phyloP scores from a whole-genome alignment of 2,797 vertebrate genomes.

The Molossus molossus region DNA sequence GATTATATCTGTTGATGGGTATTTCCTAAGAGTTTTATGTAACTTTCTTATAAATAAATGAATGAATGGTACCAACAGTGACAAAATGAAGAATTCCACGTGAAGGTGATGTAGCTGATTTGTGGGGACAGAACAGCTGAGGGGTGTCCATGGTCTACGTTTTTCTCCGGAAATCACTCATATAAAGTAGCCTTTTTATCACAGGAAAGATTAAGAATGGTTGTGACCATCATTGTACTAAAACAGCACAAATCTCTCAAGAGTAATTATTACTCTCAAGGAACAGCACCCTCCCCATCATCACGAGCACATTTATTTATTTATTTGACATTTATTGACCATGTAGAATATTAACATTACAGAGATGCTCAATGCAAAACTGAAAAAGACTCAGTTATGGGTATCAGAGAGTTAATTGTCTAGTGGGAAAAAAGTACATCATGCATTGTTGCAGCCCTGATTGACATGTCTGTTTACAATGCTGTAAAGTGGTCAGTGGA shows the following conservation, averaged over 20 bases:
- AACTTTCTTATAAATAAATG: background rate
- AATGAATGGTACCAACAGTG: background rate
- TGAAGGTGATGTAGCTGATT: background rate
- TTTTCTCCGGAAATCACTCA: background rate
- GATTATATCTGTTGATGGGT: background rate
- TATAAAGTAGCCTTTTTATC: background rate
- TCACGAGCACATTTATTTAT: background rate
- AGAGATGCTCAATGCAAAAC: background rate
- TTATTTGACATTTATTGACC: background rate
- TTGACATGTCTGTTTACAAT: background rate
- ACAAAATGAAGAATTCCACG: background rate
- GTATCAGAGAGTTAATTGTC: constrained; percentile 22
- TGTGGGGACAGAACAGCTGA: background rate
- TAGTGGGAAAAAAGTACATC: background rate
- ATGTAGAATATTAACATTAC: background rate
- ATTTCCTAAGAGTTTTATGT: background rate
- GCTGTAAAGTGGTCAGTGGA: background rate
- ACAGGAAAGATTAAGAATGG: background rate
- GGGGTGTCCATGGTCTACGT: background rate
- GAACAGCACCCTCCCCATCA: fast-evolving
- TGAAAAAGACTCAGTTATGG: background rate
- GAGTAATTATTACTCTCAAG: constrained; percentile 3
- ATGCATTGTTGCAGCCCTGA: background rate
- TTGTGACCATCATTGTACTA: background rate
- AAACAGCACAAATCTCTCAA: background rate